Conservation (phyloP, 2,888 invertebrate genomes). For the Philopedon plagiatum region DNA sequence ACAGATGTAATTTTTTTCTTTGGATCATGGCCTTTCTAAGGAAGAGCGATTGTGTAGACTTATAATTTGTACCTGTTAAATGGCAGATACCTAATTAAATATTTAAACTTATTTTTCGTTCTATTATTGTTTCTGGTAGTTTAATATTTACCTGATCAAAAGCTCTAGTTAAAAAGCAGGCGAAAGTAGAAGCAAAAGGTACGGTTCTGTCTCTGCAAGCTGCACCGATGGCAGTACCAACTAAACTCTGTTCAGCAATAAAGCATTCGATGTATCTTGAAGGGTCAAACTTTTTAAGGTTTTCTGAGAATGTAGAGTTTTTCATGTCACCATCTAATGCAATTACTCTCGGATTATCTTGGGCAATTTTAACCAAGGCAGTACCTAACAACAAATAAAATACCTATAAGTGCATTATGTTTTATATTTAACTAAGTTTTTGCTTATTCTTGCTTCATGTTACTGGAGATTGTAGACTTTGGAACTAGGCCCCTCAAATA, state of each 20-base stretch:
- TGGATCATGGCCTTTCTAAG: too few species aligned
- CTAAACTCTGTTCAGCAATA: slow-evolving; percentile 99
- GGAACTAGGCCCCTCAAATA: too few species aligned
- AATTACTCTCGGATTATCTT: slow-evolving; percentile 84
- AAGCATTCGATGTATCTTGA: slow-evolving; percentile 95
- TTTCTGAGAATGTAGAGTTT: slow-evolving; percentile 98
- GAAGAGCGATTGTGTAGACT: too few species aligned
- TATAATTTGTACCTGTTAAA: too few species aligned
- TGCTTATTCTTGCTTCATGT: too few species aligned
- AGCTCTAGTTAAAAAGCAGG: slow-evolving; percentile 96
- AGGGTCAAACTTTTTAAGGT: slow-evolving; percentile 82
- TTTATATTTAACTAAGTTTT: too few species aligned
- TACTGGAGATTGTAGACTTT: too few species aligned
- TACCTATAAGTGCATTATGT: background rate
- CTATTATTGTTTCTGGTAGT: background rate
- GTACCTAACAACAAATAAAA: slow-evolving; percentile 65
- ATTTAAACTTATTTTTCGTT: background rate
- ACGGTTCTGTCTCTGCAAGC: slow-evolving; percentile 94
- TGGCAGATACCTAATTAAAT: too few species aligned
- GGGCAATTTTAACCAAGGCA: slow-evolving; percentile 90
- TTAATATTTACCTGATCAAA: slow-evolving; percentile 85
- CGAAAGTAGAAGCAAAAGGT: slow-evolving; percentile 97
- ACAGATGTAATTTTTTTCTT: too few species aligned
- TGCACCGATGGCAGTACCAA: slow-evolving; percentile 95
- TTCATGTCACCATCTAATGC: slow-evolving; percentile 98